A percentile compares a stretch with the other conserved stretches of the same genome.
These are phyloP conservation scores for Mactra quadrangularis DNA, from an alignment of 1,140 invertebrate genomes.

Conservation along the genomic window DNA sequence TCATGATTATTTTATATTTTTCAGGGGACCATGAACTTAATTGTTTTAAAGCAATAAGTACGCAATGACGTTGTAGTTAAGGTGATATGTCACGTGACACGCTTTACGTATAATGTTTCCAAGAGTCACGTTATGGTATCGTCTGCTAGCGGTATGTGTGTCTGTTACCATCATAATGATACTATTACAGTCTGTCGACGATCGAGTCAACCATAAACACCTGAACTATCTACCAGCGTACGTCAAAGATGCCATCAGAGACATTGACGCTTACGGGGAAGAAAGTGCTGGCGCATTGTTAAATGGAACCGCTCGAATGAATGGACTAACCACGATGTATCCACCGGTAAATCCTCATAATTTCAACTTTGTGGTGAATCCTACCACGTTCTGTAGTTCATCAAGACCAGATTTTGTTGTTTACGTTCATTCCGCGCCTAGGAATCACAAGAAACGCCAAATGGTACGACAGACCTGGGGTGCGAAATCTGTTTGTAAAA, in stretches of 20 bases:
- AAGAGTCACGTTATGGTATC: conserved; percentile 40
- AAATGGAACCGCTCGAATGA: neutral
- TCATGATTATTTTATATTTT: too few species aligned
- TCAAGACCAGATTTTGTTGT: conserved; percentile 68
- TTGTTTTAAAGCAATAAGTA: too few species aligned
- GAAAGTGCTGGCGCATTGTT: neutral
- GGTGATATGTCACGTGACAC: conserved; percentile 7
- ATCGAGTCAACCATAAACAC: conserved; percentile 8
- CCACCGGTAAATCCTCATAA: conserved; percentile 65
- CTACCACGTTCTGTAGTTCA: conserved; percentile 34
- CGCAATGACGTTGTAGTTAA: conserved; percentile 25
- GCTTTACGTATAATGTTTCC: conserved; percentile 56
- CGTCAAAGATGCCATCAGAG: conserved; percentile 11
- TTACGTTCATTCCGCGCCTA: conserved; percentile 78
- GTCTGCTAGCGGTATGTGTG: conserved; percentile 41
- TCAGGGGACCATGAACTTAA: too few species aligned
- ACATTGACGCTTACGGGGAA: neutral
- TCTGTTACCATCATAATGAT: conserved; percentile 41
- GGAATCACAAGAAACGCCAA: conserved; percentile 75
- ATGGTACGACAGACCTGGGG: conserved; percentile 82
- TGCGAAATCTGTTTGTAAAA: conserved; percentile 60
- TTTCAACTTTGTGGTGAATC: conserved; percentile 70
- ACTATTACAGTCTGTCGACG: conserved; percentile 24
- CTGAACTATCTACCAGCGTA: neutral
- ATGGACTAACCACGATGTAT: neutral